phyloP scores from a whole-genome alignment of 2,113 vertebrate genomes.

The Sylvilagus bachmani region DNA sequence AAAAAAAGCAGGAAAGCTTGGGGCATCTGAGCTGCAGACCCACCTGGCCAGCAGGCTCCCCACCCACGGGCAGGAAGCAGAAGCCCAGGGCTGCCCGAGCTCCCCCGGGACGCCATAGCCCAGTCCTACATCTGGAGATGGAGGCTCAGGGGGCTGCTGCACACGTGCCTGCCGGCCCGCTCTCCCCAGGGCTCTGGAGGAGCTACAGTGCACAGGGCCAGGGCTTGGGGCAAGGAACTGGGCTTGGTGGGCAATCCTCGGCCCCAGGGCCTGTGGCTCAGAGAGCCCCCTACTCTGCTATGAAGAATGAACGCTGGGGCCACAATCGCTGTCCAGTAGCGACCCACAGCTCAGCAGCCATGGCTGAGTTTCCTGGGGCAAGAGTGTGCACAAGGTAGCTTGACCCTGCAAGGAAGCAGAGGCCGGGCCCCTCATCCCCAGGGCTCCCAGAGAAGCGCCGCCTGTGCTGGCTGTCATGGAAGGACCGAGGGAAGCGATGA shows the following conservation, averaged over 20 bases:
- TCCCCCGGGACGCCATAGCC: neutral
- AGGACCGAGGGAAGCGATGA: neutral
- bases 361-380: neutral
- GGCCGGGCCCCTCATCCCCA: neutral
- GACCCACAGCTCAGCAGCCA: too few species aligned
- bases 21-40: neutral
- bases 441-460: neutral
- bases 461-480: neutral
- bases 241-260: neutral
- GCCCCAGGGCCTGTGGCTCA: neutral
- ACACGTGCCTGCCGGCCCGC: neutral
- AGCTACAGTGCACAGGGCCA: neutral
- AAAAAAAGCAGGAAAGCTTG: neutral
- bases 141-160: neutral
- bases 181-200: neutral
- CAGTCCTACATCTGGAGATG: neutral
- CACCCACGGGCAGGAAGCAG: neutral
- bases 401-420: neutral
- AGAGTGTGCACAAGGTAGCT: accelerated
- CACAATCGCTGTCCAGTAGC: neutral
- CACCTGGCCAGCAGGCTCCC: too few species aligned
- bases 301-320: neutral
- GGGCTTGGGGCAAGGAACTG: neutral
- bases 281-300: neutral
- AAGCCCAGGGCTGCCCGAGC: neutral